Evolutionary conservation across 2,797 vertebrate species (phyloP).

Genomic region (Zenarchopterus dispar): DNA sequence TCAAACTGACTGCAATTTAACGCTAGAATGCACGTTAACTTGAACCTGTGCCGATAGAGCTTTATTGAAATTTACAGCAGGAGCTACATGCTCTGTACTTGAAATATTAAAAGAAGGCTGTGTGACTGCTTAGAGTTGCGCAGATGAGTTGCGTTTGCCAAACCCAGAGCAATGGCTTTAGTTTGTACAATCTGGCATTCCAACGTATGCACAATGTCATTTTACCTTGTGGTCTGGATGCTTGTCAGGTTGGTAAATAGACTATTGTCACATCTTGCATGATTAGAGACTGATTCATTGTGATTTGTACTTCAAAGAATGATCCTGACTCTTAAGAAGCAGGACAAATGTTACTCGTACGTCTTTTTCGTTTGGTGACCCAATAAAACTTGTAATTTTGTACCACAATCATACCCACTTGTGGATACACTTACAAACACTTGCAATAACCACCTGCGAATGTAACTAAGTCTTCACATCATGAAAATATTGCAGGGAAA

Average conservation of each 20-base stretch:
- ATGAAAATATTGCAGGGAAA: not conserved
- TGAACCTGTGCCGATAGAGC: slow-evolving; percentile 38
- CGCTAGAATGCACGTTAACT: slow-evolving; percentile 40
- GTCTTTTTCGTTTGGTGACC: slow-evolving; percentile 17
- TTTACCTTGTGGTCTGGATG: slow-evolving; percentile 39
- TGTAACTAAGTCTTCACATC: slow-evolving; percentile 1
- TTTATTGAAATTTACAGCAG: slow-evolving; percentile 39
- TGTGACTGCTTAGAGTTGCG: slow-evolving; percentile 19
- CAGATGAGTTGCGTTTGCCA: slow-evolving; percentile 35
- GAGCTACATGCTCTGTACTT: slow-evolving; percentile 27
- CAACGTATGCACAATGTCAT: slow-evolving; percentile 39
- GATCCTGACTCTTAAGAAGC: not conserved
- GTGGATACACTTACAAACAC: not conserved
- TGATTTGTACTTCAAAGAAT: slow-evolving; percentile 29
- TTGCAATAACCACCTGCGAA: not conserved
- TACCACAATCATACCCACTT: not conserved
- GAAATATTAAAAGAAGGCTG: slow-evolving; percentile 19
- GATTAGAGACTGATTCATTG: slow-evolving; percentile 58
- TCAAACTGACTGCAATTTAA: slow-evolving; percentile 54
- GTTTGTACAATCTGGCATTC: slow-evolving; percentile 59
- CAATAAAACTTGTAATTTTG: not conserved
- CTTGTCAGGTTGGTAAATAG: slow-evolving; percentile 67
- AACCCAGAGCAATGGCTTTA: slow-evolving; percentile 44
- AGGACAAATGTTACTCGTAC: slow-evolving; percentile 1
- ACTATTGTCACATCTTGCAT: slow-evolving; percentile 70